These are phyloP conservation scores for Thunnus albacares DNA, from an alignment of 2,797 vertebrate genomes.

Conservation along the genomic window DNA sequence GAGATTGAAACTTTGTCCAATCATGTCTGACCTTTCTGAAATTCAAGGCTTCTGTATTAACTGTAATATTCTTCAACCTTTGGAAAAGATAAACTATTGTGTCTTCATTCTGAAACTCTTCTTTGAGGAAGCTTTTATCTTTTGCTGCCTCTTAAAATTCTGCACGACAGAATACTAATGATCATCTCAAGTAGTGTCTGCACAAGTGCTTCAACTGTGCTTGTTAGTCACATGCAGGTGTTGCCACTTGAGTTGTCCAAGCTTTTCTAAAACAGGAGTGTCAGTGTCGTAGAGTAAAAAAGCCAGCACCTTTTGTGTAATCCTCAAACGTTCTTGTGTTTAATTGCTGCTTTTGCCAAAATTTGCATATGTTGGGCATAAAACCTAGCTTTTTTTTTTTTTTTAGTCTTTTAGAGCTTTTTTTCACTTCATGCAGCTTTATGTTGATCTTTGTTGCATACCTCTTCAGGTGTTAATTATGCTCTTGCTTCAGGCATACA, in stretches of 20 bases:
- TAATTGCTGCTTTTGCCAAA: constrained; percentile 16
- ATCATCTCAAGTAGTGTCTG: constrained; percentile 15
- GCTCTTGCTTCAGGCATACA: constrained; percentile 3
- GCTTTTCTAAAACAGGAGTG: constrained; percentile 13
- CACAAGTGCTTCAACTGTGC: constrained; percentile 30
- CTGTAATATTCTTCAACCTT: constrained; percentile 7
- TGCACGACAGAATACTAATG: constrained; percentile 14
- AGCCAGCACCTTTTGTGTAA: not conserved
- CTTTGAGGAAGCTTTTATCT: constrained; percentile 15
- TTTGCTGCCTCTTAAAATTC: constrained; percentile 12
- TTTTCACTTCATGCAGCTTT: not conserved
- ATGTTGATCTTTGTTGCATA: not conserved
- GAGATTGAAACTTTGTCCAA: constrained; percentile 1
- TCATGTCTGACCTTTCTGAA: constrained; percentile 15
- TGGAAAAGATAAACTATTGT: not conserved
- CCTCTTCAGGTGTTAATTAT: constrained; percentile 40
- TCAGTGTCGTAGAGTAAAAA: not conserved
- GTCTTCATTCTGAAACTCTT: constrained; percentile 15
- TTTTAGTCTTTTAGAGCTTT: not conserved
- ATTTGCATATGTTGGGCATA: not conserved
- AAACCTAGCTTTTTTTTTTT: not conserved
- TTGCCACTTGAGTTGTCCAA: constrained; percentile 21
- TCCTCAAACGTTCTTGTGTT: constrained; percentile 1
- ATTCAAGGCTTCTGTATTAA: constrained; percentile 3
- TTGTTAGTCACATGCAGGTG: constrained; percentile 41